Conservation (phyloP, 2,113 vertebrate species). For the Miniopterus natalensis region DNA sequence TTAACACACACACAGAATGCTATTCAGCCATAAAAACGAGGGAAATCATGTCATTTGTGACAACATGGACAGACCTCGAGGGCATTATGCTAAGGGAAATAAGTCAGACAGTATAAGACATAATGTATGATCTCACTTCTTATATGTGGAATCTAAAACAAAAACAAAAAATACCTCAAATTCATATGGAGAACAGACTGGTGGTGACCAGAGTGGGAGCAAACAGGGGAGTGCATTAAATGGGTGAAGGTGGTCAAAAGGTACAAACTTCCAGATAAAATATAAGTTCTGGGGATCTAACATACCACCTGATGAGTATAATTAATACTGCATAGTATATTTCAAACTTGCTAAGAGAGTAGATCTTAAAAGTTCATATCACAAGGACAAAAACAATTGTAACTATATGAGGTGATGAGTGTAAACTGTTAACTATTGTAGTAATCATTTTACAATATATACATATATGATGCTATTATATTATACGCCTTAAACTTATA, state of each 20-base stretch:
- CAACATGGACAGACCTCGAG: not conserved
- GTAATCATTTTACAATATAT: not conserved
- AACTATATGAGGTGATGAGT: not conserved
- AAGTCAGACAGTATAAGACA: not conserved
- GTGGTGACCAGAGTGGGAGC: not conserved
- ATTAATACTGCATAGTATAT: not conserved
- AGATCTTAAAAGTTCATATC: not conserved
- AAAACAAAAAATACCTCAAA: not conserved
- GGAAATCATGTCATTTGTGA: not conserved
- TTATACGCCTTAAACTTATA: not conserved
- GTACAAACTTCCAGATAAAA: not conserved
- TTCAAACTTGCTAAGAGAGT: not conserved
- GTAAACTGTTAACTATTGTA: not conserved
- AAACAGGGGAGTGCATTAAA: not conserved
- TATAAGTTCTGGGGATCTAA: not conserved
- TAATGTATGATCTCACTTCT: not conserved
- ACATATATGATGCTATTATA: not conserved
- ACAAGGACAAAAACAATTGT: not conserved
- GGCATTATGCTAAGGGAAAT: not conserved
- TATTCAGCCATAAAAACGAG: not conserved
- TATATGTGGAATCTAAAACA: not conserved
- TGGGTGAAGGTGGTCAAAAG: not conserved
- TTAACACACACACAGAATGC: not conserved
- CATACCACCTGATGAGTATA: not conserved
- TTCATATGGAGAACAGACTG: not conserved